A percentile compares a stretch with the other conserved stretches of the same genome.
Conservation (phyloP, 2,888 invertebrate species). For the Torymus texanus region DNA sequence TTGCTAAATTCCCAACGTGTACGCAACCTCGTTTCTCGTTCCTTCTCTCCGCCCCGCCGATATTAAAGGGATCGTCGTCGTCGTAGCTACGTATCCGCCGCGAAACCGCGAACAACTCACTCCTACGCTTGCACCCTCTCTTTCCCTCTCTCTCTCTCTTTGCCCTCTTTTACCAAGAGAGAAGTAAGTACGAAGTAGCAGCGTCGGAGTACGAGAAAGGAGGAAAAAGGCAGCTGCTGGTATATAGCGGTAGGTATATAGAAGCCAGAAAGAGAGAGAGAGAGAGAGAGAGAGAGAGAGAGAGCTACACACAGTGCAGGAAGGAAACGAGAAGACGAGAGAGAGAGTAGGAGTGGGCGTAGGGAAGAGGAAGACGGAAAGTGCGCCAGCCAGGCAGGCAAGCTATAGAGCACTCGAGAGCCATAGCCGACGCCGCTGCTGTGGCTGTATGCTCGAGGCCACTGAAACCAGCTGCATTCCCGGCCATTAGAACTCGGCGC, state of each 20-base stretch:
- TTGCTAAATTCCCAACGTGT: slow-evolving; percentile 40
- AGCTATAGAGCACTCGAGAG: slow-evolving; percentile 24
- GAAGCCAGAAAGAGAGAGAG: too few relatives aligned
- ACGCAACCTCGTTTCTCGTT: slow-evolving; percentile 1
- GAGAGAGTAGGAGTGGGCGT: slow-evolving; percentile 3
- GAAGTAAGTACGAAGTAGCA: too few relatives aligned
- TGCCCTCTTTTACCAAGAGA: neutral
- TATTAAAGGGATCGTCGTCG: slow-evolving; percentile 66
- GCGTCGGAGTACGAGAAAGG: neutral
- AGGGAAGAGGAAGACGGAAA: slow-evolving; percentile 40
- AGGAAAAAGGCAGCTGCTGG: slow-evolving; percentile 31
- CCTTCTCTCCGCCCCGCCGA: slow-evolving; percentile 58
- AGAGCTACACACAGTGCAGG: slow-evolving; percentile 15
- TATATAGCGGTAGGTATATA: neutral
- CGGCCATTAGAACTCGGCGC: slow-evolving; percentile 73
- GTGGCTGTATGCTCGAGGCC: slow-evolving; percentile 63
- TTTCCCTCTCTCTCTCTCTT: neutral
- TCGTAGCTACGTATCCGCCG: slow-evolving; percentile 63
- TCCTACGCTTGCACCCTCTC: neutral
- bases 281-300: neutral
- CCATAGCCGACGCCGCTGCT: neutral
- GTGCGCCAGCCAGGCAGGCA: too few relatives aligned
- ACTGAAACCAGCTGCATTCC: slow-evolving; percentile 74
- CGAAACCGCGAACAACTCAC: slow-evolving; percentile 71
- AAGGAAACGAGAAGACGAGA: slow-evolving; percentile 31